phyloP scores from a whole-genome alignment of 2,113 vertebrate species.

The Archocentrus centrarchus region DNA sequence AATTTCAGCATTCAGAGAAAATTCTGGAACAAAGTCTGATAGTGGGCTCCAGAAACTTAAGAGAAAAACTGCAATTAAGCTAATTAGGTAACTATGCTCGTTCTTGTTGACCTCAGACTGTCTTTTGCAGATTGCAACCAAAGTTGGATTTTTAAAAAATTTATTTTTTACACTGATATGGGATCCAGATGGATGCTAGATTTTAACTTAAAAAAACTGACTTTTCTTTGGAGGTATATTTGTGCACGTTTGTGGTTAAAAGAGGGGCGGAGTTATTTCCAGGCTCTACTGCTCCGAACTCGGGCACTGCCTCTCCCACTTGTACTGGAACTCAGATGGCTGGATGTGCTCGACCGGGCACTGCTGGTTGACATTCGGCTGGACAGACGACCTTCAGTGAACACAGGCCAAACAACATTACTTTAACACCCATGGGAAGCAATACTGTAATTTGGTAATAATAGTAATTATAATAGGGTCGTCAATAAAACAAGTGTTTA shows the following conservation, averaged over 20 bases:
- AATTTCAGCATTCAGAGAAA: background rate
- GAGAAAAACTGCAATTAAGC: too few relatives aligned
- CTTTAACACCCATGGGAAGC: background rate
- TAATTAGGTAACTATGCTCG: background rate
- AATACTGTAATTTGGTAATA: background rate
- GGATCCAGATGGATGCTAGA: background rate
- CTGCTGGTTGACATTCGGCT: conserved; percentile 80
- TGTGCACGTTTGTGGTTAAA: background rate
- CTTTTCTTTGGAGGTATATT: conserved; percentile 25
- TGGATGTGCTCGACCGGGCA: conserved; percentile 70
- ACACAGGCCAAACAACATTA: background rate
- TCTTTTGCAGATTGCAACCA: background rate
- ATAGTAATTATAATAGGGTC: background rate
- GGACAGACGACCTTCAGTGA: conserved; percentile 82
- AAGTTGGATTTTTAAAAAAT: too few relatives aligned
- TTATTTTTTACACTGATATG: background rate
- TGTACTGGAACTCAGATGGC: conserved; percentile 65
- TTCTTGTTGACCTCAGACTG: background rate
- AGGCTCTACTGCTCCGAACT: conserved; percentile 82
- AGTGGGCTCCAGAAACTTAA: too few relatives aligned
- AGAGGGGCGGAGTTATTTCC: conserved; percentile 82
- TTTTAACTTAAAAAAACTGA: background rate
- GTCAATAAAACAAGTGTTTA: background rate
- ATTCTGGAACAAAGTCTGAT: background rate
- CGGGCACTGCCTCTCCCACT: conserved; percentile 54